These are phyloP conservation scores for Kryptopterus vitreolus DNA, from an alignment of 2,797 vertebrate species.

Conservation along the genomic window DNA sequence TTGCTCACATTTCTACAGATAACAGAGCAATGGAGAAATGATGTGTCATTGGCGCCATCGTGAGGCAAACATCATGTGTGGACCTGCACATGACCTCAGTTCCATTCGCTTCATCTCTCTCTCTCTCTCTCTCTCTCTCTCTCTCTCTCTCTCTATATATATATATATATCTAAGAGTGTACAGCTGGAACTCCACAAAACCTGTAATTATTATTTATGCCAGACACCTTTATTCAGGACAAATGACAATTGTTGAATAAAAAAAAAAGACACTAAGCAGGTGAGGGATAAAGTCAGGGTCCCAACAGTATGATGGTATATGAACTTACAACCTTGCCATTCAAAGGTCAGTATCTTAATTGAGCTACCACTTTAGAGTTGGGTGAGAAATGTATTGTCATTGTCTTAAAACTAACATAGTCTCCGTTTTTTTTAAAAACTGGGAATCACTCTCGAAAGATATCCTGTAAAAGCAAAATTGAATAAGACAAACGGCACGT, in stretches of 20 bases:
- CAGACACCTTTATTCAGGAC: too few relatives aligned
- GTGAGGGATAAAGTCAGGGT: too few relatives aligned
- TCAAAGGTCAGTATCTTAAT: too few relatives aligned
- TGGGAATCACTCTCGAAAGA: not conserved
- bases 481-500: too few relatives aligned
- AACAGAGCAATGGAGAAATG: not conserved
- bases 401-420: not conserved
- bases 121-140: too few relatives aligned
- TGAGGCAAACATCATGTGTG: slow-evolving; percentile 1
- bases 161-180: not conserved
- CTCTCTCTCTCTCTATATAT: too few relatives aligned
- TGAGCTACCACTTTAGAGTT: not conserved
- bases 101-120: not conserved
- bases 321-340: too few relatives aligned
- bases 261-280: too few relatives aligned
- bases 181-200: not conserved
- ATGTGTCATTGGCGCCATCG: not conserved
- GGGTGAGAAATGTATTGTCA: not conserved
- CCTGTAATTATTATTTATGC: not conserved
- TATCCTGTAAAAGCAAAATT: not conserved
- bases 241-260: too few relatives aligned
- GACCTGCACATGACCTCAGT: not conserved
- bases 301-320: too few relatives aligned
- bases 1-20: not conserved
- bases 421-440: not conserved